Percentiles rank a stretch among this genome's conserved stretches.
Conservation (phyloP, 2,113 vertebrate species). For the Apodemus sylvaticus region DNA sequence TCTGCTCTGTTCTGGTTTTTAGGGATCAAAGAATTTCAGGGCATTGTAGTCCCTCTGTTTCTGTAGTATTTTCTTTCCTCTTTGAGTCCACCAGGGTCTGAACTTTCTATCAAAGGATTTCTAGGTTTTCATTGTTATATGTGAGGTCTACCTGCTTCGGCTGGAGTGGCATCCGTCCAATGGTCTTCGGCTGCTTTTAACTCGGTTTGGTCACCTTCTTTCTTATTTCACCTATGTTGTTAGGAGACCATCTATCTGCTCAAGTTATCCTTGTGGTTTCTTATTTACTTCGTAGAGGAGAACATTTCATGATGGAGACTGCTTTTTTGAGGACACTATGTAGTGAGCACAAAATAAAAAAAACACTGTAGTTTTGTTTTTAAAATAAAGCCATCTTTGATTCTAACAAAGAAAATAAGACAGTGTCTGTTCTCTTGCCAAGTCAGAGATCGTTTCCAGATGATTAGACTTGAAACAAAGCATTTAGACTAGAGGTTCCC, state of each 20-base stretch:
- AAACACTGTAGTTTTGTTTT: neutral
- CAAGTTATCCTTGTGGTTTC: neutral
- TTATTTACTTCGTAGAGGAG: neutral
- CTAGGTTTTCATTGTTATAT: constrained; percentile 57
- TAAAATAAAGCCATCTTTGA: constrained; percentile 3
- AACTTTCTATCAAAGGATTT: constrained; percentile 50
- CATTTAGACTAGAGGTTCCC: neutral
- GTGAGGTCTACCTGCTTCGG: neutral
- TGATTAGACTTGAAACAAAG: neutral
- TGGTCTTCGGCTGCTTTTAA: neutral
- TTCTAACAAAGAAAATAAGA: constrained; percentile 35
- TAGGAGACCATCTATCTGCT: neutral
- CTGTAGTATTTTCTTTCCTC: neutral
- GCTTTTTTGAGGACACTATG: neutral
- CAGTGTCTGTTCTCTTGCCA: neutral
- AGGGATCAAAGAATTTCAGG: constrained; percentile 56
- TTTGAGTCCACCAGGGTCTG: constrained; percentile 47
- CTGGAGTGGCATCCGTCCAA: neutral
- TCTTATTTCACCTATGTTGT: neutral
- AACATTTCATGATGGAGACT: neutral
- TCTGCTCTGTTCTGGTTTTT: constrained; percentile 45
- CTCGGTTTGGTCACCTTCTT: neutral
- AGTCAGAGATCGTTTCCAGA: neutral
- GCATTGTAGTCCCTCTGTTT: neutral
- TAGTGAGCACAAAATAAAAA: neutral